A percentile compares a stretch with the other conserved stretches of the same genome.
Conservation (phyloP, 2,797 vertebrate genomes). For the Takifugu rubripes region DNA sequence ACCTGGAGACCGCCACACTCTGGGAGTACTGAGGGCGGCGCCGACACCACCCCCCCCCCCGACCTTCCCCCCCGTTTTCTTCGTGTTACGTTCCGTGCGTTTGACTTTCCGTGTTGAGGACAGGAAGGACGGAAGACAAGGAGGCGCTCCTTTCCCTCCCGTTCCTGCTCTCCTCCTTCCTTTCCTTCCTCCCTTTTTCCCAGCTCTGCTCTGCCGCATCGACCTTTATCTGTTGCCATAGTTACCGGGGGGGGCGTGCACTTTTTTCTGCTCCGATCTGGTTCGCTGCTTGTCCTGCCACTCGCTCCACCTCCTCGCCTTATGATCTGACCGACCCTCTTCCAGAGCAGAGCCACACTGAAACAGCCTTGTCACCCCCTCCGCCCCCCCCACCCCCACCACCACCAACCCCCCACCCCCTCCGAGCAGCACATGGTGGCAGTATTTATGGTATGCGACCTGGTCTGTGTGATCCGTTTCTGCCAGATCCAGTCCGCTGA, state of each 20-base stretch:
- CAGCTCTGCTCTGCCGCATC: conserved; percentile 54
- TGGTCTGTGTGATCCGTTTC: conserved; percentile 32
- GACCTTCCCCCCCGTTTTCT: conserved; percentile 7
- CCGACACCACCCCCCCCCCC: conserved; percentile 9
- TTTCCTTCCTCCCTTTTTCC: conserved; percentile 20
- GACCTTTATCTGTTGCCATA: conserved; percentile 69
- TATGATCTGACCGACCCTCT: conserved; percentile 32
- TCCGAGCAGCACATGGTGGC: conserved; percentile 51
- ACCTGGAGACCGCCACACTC: conserved; percentile 89
- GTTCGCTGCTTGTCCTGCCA: conserved; percentile 56
- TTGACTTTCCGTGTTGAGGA: conserved; percentile 57
- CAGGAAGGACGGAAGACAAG: conserved; percentile 49
- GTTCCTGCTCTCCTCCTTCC: conserved; percentile 26
- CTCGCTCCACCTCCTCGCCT: conserved; percentile 46
- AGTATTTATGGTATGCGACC: conserved; percentile 52
- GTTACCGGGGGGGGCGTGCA: conserved; percentile 65
- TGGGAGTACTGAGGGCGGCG: conserved; percentile 89
- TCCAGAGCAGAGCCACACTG: conserved; percentile 51
- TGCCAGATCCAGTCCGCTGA: conserved; percentile 23
- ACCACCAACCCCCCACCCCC: conserved; percentile 29
- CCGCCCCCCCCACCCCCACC: conserved; percentile 12
- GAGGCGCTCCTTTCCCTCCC: conserved; percentile 16
- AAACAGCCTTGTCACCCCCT: conserved; percentile 7
- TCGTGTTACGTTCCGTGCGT: conserved; percentile 31
- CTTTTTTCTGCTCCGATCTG: conserved; percentile 58